Base-by-base conservation (phyloP, 2,888 invertebrate genomes). In the Acanthacorydalis orientalis region DNA sequence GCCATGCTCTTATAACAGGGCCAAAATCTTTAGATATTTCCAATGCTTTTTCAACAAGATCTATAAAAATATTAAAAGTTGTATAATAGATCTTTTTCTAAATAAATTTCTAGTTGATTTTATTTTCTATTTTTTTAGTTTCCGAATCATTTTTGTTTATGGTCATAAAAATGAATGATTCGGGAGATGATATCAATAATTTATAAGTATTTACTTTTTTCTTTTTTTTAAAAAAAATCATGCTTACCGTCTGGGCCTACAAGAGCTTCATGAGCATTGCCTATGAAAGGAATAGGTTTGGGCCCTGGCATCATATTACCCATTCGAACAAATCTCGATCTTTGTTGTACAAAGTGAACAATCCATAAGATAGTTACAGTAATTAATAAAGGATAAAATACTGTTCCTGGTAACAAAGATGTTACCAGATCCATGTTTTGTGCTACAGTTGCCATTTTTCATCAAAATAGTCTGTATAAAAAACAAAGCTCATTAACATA, bases 301-400 rank as follows among this genome's bases (percentile, higher is more conserved):
- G 53, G 54, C 39, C 57, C 57, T 1, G 59, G 59, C 14, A 59
- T 52, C 37, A 55, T 51, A 14, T 55, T 54, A 7, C 52, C 54
- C 15, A 59, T 39, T 16, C 32, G 31, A n/a, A 39, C 14, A 31
- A 16, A 56, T 31, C 66, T 64, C 0, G 68, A 65, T 48, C 68
- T 69, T 48, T 68, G 67, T 51, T 72, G 70, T 69, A 70, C 71
- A 63, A 68, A 64, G 55, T 70, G 60, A 1, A 68, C 51, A 2
- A 68, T 48, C 60, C 65, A 63, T 8, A 69, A 31, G 10, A 12
- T 7, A 12, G 39, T 31, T 1, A 16, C 32, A 16, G 15, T 8
- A 11, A 37, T 8, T 31, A 46, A 31, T 32, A 46, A 40, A 9
- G 16, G 23, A 46, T 46, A 46, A 9, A 38, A n/a, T 6, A 39